Base-by-base conservation (phyloP, 2,797 vertebrate genomes). In the Decapterus maruadsi region DNA sequence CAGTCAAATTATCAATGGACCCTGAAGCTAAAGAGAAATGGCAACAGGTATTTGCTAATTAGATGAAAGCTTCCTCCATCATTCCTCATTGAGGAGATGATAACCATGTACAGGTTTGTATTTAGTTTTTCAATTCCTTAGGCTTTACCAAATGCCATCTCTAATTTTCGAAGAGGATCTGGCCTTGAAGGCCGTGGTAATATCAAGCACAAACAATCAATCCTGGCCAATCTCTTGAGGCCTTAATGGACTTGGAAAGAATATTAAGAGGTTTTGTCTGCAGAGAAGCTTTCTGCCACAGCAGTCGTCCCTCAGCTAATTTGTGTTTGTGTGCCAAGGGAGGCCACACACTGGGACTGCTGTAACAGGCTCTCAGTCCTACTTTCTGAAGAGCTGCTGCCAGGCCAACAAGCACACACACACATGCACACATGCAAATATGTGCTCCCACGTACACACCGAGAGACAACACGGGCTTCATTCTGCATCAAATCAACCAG, bases 191-290 rank as follows among this genome's bases (percentile, higher is more conserved):
- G 90, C 90, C 83, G 55, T 73, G 78, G 86, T 94, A 94, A 95
- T 94, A 94, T 94, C 92, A 94, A 93, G 91, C 88, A 93, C 93
- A 95, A 95, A 95, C 94, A 95, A 95, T 95, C 93, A 95, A 95
- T 96, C 87, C 91, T 13, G 64, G 87, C 91, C 93, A 89, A 93
- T 95, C 93, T 93, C 90, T 89, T 82, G 87, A 91, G 92, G 90
- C 87, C 89, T 83, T 94, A 94, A 94, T 95, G 91, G 91, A 95
- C 93, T 92, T 92, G 92, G 93, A 92, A 91, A 90, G 94, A 95
- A 95, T 94, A 95, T 94, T 95, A 95, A 95, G 93, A 94, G 91
- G 89, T 92, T 91, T 90, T 89, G 92, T 93, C 89, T 90, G 90
- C 90, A 79, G 89, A 90, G 92, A 91, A 90, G 90, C 89, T 91